These are phyloP conservation scores for Epirrhoe alternata DNA, from an alignment of 2,888 invertebrate genomes.

Conservation along the genomic window DNA sequence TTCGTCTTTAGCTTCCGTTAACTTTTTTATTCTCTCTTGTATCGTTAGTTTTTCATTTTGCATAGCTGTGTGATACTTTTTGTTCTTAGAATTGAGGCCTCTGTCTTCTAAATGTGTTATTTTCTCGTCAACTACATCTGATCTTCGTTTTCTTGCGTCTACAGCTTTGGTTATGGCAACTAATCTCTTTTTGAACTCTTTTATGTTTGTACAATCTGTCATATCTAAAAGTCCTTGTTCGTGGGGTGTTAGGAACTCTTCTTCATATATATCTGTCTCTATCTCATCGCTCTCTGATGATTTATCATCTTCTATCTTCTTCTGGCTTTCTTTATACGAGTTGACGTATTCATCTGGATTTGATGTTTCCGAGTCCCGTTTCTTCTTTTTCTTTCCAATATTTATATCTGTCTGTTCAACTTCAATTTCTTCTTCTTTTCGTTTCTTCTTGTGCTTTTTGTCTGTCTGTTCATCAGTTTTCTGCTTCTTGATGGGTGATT, in stretches of 20 bases:
- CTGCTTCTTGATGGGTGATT: conserved; percentile 34
- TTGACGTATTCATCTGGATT: conserved; percentile 31
- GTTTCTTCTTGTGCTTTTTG: conserved; percentile 38
- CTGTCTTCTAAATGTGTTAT: conserved; percentile 66
- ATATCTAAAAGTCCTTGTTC: conserved; percentile 66
- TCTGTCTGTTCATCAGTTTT: conserved; percentile 36
- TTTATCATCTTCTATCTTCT: conserved; percentile 27
- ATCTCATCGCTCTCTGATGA: conserved; percentile 71
- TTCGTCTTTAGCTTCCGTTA: conserved; percentile 56
- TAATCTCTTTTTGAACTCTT: conserved; percentile 64
- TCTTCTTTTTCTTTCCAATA: conserved; percentile 31
- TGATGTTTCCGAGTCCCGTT: conserved; percentile 36
- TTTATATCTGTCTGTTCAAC: conserved; percentile 18
- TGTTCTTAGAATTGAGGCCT: conserved; percentile 64
- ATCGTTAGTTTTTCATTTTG: conserved; percentile 62
- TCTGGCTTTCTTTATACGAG: conserved; percentile 22
- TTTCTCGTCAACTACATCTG: conserved; percentile 60
- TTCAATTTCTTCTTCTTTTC: conserved; percentile 21
- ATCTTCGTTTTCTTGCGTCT: conserved; percentile 55
- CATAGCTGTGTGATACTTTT: conserved; percentile 72
- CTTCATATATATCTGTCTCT: conserved; percentile 67
- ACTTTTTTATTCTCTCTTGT: conserved; percentile 57
- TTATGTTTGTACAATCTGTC: conserved; percentile 60
- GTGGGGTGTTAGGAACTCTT: conserved; percentile 60
- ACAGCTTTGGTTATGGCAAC: conserved; percentile 61